Evolutionary conservation across 2,888 invertebrate species (phyloP).

Genomic region (Masnerella sp.): DNA sequence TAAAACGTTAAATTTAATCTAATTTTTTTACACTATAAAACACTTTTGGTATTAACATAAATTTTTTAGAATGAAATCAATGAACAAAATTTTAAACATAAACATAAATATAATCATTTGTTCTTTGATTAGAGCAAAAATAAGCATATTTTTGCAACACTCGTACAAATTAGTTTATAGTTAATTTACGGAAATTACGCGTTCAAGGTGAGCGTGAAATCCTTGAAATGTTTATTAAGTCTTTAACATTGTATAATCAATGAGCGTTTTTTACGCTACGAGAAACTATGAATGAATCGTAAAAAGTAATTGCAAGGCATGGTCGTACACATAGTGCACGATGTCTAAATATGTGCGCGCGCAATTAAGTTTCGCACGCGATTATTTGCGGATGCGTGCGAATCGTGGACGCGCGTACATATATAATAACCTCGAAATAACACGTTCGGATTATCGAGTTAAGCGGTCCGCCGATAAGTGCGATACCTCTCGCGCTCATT

Average conservation of each 20-base stretch:
- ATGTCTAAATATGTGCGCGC: constrained; percentile 8
- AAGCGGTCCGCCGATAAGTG: background rate
- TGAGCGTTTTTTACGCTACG: constrained; percentile 41
- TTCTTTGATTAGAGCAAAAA: too few species aligned
- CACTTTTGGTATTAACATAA: too few species aligned
- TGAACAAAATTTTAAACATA: too few species aligned
- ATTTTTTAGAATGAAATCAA: too few species aligned
- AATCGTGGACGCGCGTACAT: too few species aligned
- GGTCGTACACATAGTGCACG: constrained; percentile 28
- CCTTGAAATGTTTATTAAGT: constrained; percentile 57
- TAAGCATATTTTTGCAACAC: too few species aligned
- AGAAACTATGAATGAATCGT: constrained; percentile 61
- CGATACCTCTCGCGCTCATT: background rate
- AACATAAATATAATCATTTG: too few species aligned
- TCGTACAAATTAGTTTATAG: constrained; percentile 54
- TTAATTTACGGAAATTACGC: constrained; percentile 59
- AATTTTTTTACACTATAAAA: too few species aligned
- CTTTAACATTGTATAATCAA: constrained; percentile 57
- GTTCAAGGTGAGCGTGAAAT: constrained; percentile 51
- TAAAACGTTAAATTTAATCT: too few species aligned
- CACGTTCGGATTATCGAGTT: background rate
- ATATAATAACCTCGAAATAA: background rate
- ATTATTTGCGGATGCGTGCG: constrained; percentile 1
- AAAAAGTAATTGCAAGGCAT: constrained; percentile 51
- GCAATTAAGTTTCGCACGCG: background rate